Evolutionary conservation across 2,113 vertebrate genomes (phyloP).

Genomic region (Cromileptes altivelis): DNA sequence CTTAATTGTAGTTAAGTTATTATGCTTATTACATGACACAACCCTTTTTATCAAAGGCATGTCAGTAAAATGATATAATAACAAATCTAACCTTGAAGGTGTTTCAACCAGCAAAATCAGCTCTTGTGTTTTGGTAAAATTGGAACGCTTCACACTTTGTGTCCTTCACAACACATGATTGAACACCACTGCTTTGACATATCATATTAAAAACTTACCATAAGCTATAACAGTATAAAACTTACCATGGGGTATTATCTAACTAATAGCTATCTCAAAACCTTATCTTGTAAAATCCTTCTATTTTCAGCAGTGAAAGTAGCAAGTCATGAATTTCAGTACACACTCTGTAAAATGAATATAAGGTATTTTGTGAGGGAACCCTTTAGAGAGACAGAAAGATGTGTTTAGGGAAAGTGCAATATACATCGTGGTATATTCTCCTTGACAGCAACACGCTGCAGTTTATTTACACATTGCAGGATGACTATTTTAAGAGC

Average conservation of each 20-base stretch:
- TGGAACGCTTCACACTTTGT: background rate
- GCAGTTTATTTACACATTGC: conserved; percentile 44
- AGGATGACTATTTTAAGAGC: conserved; percentile 55
- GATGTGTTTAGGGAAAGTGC: conserved; percentile 44
- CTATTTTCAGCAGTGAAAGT: conserved; percentile 13
- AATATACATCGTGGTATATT: conserved; percentile 33
- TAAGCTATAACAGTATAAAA: background rate
- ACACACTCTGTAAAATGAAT: conserved; percentile 18
- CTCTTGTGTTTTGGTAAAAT: background rate
- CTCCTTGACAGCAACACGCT: conserved; percentile 45
- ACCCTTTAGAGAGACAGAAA: conserved; percentile 4
- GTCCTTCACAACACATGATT: conserved; percentile 20
- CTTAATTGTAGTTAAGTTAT: no score
- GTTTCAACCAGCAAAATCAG: background rate
- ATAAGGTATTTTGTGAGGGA: conserved; percentile 5
- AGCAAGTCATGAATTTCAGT: conserved; percentile 16
- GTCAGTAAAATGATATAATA: background rate
- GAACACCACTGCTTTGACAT: background rate
- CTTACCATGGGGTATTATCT: conserved; percentile 16
- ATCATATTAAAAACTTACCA: conserved; percentile 12
- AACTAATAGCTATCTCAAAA: conserved; percentile 30
- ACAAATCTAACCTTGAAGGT: background rate
- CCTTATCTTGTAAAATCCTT: conserved; percentile 6
- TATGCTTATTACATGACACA: no score
- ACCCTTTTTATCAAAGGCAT: no score